Percentiles rank a stretch among this genome's conserved stretches.
Evolutionary conservation across 2,797 vertebrate genomes (phyloP).

Genomic region (Podargus strigoides): DNA sequence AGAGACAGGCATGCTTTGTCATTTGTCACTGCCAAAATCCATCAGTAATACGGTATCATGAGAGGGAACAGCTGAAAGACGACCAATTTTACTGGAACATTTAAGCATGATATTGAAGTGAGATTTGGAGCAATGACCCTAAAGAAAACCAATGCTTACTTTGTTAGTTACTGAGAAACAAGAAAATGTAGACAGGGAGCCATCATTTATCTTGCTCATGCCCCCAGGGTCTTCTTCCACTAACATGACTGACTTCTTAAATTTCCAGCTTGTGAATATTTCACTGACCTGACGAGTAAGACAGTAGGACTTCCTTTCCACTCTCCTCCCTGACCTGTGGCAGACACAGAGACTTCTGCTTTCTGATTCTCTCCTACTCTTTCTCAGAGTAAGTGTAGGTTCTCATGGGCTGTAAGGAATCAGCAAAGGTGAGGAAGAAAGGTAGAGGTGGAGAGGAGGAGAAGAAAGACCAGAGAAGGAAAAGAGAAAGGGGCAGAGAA

Average conservation of each 20-base stretch:
- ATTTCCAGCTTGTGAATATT: constrained; percentile 27
- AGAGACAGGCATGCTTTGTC: constrained; percentile 55
- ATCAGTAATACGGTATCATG: constrained; percentile 54
- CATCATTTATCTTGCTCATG: constrained; percentile 41
- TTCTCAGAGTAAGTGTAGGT: neutral
- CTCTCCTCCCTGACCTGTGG: neutral
- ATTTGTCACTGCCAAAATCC: constrained; percentile 64
- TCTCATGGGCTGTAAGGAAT: neutral
- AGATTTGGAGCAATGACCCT: constrained; percentile 54
- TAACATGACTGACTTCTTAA: constrained; percentile 29
- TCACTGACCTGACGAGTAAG: neutral
- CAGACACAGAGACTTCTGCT: neutral
- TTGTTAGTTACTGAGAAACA: constrained; percentile 39
- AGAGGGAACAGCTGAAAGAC: constrained; percentile 44
- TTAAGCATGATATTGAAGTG: constrained; percentile 59
- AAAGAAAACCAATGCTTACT: constrained; percentile 58
- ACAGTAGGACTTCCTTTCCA: neutral
- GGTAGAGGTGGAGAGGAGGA: no score
- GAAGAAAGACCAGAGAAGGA: no score
- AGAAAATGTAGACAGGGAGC: constrained; percentile 25
- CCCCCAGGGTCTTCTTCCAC: neutral
- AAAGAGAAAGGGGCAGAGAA: neutral
- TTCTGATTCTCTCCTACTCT: neutral
- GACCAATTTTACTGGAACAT: constrained; percentile 50
- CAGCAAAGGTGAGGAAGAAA: neutral